These are phyloP conservation scores for Cerastoderma edule DNA, from an alignment of 2,888 invertebrate species.

Conservation along the genomic window DNA sequence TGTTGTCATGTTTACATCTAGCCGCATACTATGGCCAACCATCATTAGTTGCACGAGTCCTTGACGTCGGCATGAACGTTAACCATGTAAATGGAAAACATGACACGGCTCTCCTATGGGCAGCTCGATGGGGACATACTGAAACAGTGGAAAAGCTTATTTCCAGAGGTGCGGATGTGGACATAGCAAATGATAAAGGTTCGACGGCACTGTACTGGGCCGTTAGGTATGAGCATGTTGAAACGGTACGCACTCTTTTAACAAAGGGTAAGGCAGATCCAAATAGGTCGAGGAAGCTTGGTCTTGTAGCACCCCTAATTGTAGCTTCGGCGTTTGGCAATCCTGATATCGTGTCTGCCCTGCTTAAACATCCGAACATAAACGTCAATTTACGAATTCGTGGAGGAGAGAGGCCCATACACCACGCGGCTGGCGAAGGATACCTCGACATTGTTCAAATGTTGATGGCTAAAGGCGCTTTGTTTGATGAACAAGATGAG, in stretches of 20 bases:
- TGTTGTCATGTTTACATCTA: slow-evolving; percentile 71
- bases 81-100: slow-evolving; percentile 75
- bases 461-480: slow-evolving; percentile 74
- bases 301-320: slow-evolving; percentile 78
- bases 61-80: slow-evolving; percentile 66
- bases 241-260: slow-evolving; percentile 71
- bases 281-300: slow-evolving; percentile 75
- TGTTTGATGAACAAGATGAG: slow-evolving; percentile 77
- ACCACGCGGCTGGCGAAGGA: slow-evolving; percentile 82
- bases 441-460: slow-evolving; percentile 70
- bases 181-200: slow-evolving; percentile 79
- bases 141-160: slow-evolving; percentile 62
- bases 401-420: slow-evolving; percentile 78
- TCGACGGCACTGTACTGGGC: slow-evolving; percentile 82
- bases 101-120: slow-evolving; percentile 80
- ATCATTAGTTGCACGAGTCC: slow-evolving; percentile 67
- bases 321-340: slow-evolving; percentile 79
- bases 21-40: slow-evolving; percentile 68
- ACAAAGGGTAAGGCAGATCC: slow-evolving; percentile 74
- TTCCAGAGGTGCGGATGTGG: slow-evolving; percentile 64
- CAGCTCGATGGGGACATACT: slow-evolving; percentile 75
- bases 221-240: slow-evolving; percentile 74
- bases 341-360: slow-evolving; percentile 57
- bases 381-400: slow-evolving; percentile 74
- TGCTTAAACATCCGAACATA: slow-evolving; percentile 61